These are phyloP conservation scores for Ferdinandea cuprea DNA, from an alignment of 2,888 invertebrate genomes.

Conservation along the genomic window DNA sequence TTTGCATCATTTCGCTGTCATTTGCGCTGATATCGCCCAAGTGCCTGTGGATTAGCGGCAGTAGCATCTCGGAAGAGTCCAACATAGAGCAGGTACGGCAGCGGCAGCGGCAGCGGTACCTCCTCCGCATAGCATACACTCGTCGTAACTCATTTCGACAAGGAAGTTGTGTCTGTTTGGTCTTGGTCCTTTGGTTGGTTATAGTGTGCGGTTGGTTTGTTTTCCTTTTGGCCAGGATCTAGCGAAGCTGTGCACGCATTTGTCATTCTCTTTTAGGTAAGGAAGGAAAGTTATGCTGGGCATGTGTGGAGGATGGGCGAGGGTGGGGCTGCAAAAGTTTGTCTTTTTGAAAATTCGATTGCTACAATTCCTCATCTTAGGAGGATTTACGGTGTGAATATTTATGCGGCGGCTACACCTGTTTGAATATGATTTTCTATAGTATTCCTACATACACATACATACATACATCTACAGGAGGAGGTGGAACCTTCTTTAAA, in stretches of 20 bases:
- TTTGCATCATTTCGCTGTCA: constrained; percentile 76
- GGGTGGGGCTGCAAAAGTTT: constrained; percentile 51
- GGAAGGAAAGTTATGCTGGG: constrained; percentile 32
- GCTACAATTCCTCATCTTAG: constrained; percentile 51
- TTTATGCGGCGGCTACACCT: constrained; percentile 76
- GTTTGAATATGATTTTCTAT: constrained; percentile 73
- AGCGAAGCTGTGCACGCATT: constrained; percentile 63
- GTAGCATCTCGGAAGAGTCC: constrained; percentile 43
- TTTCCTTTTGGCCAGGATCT: constrained; percentile 68
- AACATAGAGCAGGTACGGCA: constrained; percentile 8
- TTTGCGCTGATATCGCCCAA: constrained; percentile 74
- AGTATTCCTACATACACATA: no score
- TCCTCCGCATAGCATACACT: not conserved
- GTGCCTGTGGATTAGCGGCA: constrained; percentile 68
- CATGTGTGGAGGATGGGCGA: not conserved
- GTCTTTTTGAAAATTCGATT: constrained; percentile 72
- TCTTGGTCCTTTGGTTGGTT: constrained; percentile 45
- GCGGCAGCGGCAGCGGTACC: not conserved
- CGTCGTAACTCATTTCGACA: constrained; percentile 64
- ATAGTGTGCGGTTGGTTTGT: constrained; percentile 63
- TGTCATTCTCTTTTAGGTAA: constrained; percentile 64
- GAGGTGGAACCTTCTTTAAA: constrained; percentile 75
- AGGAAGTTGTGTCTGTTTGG: constrained; percentile 23
- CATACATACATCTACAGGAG: not conserved
- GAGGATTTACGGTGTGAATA: constrained; percentile 75